Conservation (phyloP, 2,113 vertebrate species). For the Hydropotes inermis region DNA sequence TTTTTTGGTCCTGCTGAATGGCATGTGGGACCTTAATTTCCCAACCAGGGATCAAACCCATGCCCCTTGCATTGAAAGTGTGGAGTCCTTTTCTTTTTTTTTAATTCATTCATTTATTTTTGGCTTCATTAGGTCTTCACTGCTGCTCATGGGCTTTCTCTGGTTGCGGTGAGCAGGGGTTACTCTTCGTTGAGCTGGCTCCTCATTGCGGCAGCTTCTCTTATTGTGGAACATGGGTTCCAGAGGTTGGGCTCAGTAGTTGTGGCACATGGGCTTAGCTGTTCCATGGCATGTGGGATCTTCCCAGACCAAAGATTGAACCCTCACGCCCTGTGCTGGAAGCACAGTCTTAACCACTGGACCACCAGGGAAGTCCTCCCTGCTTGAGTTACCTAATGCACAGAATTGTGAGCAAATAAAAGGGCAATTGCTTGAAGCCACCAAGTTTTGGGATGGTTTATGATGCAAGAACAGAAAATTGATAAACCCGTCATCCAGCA, state of each 20-base stretch:
- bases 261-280: background rate
- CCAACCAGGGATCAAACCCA: background rate
- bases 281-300: background rate
- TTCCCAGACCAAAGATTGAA: background rate
- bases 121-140: background rate
- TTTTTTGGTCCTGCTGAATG: background rate
- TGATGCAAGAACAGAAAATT: background rate
- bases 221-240: background rate
- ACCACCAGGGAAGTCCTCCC: background rate
- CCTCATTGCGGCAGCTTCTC: background rate
- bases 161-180: background rate
- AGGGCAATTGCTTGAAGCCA: background rate
- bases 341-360: background rate
- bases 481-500: background rate
- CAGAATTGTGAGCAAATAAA: slow-evolving; percentile 1
- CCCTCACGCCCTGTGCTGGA: background rate
- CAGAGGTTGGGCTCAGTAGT: background rate
- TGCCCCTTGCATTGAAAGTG: background rate
- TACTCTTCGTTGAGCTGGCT: background rate
- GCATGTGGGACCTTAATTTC: background rate
- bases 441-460: slow-evolving; percentile 1
- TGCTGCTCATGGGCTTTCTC: background rate
- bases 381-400: background rate
- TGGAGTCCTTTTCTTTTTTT: background rate
- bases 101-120: background rate